Base-by-base conservation (phyloP, 2,888 invertebrate species). In the Caenorhabditis sulstoni region DNA sequence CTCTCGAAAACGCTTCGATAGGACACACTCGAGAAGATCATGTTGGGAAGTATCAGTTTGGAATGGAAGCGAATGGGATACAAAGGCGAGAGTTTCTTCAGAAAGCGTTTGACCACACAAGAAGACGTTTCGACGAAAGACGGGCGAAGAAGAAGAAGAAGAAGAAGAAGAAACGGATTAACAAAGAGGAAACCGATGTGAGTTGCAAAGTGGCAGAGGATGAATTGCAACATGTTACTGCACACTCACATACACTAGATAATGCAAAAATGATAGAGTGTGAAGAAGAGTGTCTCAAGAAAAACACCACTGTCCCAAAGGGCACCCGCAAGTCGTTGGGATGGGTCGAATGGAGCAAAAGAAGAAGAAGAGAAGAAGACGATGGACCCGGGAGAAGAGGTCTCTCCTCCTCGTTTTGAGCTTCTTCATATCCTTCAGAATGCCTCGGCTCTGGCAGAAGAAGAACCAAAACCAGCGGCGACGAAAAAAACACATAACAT, bases 171-270 rank as follows among this genome's bases (percentile, higher is more conserved):
- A 71, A 71, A 71, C 73, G 73, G 73, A 73, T 73, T 73, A 73
- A 64, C 73, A 73, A 73, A 73, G 73, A 58, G 73, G 73, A 73
- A 73, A 73, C 73, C 64, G 73, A 73, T 73, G 73, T 73, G 73
- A 64, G 73, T 73, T 73, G 73, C 73, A 73, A 73, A 73, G 73
- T 73, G 73, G 73, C 53, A 58, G 58, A 62, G 73, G 73, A 73
- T 73, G 73, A 73, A 73, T 73, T 73, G 73, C 73, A 73, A 73
- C 73, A 73, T 73, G 73, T 73, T 73, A 73, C 73, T 73, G 58
- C 61, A 70, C 47, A 44, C 61, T n/a, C n/a, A 50, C 59, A 50
- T 37, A 62, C 62, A 64, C 73, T 73, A 73, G 73, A 73, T 73
- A 73, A 73, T 73, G 73, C 52, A 73, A 64, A 73, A 73, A 73